Evolutionary conservation across 2,113 vertebrate genomes (phyloP).

Genomic region (Aegithalos caudatus): DNA sequence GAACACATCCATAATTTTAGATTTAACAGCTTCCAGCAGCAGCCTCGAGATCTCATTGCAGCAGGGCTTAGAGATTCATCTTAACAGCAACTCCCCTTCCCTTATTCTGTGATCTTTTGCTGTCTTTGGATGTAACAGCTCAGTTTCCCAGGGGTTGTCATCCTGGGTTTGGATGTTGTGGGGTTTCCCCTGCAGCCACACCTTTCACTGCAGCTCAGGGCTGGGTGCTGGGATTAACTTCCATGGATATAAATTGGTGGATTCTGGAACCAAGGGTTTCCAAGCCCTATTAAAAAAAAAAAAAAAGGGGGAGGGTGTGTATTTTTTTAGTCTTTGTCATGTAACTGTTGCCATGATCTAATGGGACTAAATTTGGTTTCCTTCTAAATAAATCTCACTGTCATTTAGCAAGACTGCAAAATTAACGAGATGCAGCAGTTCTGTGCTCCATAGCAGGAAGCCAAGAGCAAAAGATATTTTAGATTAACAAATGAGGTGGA

Average conservation of each 20-base stretch:
- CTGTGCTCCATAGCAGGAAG: conserved; percentile 17
- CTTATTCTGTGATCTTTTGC: background rate
- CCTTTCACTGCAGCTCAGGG: background rate
- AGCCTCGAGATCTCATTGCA: background rate
- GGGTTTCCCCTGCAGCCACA: background rate
- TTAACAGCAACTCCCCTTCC: background rate
- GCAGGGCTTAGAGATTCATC: background rate
- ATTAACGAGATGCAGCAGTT: conserved; percentile 65
- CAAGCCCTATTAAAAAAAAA: background rate
- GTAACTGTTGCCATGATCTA: conserved; percentile 21
- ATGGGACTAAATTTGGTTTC: conserved; percentile 62
- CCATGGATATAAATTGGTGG: background rate
- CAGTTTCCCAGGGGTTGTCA: background rate
- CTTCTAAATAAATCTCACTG: conserved; percentile 55
- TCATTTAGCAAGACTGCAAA: conserved; percentile 26
- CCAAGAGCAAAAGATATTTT: conserved; percentile 65
- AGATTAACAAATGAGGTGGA: conserved; percentile 59
- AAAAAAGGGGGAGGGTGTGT: rapidly evolving
- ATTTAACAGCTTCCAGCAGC: background rate
- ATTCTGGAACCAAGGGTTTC: background rate
- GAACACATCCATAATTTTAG: background rate
- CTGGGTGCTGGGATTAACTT: background rate
- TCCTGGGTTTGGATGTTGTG: background rate
- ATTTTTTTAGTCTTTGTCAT: background rate
- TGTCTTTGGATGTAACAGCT: background rate